A percentile compares a stretch with the other conserved stretches of the same genome.
Evolutionary conservation across 1,140 invertebrate species (phyloP).

Genomic region (Tetramorium parvispinum): DNA sequence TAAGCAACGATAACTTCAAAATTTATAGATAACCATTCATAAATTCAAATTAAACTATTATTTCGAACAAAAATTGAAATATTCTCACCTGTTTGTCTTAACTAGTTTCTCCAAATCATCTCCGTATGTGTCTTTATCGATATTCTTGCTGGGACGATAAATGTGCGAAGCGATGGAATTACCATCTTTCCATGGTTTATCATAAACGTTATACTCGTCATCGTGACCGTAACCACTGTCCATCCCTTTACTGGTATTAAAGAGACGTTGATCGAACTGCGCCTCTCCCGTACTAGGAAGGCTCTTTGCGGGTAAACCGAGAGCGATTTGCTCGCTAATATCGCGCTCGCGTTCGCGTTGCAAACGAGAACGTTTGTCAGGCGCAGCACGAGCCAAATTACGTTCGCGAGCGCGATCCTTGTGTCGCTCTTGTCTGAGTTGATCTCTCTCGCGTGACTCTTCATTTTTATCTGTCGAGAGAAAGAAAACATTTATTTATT

Average conservation of each 20-base stretch:
- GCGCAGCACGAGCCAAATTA: conserved; percentile 96
- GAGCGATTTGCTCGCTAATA: conserved; percentile 99
- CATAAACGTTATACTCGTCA: conserved; percentile 99
- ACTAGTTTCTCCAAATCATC: conserved; percentile 94
- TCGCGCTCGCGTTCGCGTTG: conserved; percentile 97
- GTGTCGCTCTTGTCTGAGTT: conserved; percentile 95
- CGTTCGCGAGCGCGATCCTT: conserved; percentile 96
- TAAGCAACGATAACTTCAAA: neutral
- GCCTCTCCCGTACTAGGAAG: conserved; percentile 90
- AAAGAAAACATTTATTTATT: conserved; percentile 31
- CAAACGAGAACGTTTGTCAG: conserved; percentile 96
- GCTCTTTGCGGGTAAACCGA: conserved; percentile 96
- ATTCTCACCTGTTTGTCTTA: conserved; percentile 92
- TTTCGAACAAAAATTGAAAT: conserved; percentile 39
- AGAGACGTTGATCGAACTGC: conserved; percentile 98
- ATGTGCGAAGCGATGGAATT: conserved; percentile 94
- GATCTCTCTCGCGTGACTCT: conserved; percentile 95
- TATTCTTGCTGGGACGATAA: conserved; percentile 95
- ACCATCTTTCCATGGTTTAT: conserved; percentile 96
- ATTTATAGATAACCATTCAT: neutral
- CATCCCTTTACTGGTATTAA: conserved; percentile 98
- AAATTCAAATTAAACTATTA: neutral
- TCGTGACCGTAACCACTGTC: conserved; percentile 99
- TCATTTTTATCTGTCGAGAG: conserved; percentile 87
- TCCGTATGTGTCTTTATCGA: conserved; percentile 96